Evolutionary conservation across 2,888 invertebrate species (phyloP).

Genomic region (Synanthedon vespiformis): DNA sequence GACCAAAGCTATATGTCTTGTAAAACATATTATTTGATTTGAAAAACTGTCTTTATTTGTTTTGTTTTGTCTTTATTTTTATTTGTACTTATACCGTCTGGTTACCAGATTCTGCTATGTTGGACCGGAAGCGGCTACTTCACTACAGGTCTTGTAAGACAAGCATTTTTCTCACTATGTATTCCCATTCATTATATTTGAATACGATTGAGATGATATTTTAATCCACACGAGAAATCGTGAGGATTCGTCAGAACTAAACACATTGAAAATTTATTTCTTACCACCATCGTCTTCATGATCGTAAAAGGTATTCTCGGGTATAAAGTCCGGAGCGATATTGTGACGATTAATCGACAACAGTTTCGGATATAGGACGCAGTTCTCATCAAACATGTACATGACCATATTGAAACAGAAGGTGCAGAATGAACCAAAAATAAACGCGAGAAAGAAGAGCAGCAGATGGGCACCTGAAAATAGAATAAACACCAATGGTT

Average conservation of each 20-base stretch:
- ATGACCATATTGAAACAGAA: constrained; percentile 61
- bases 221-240: no score
- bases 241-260: not conserved
- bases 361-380: constrained; percentile 53
- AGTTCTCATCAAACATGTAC: constrained; percentile 59
- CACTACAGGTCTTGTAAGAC: no score
- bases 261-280: not conserved
- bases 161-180: no score
- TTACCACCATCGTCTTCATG: not conserved
- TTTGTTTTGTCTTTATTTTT: no score
- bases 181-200: no score
- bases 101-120: no score
- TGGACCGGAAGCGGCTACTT: no score
- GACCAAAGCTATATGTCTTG: no score
- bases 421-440: constrained; percentile 59
- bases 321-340: constrained; percentile 40
- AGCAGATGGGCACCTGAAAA: constrained; percentile 46
- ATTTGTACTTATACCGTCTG: no score
- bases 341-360: constrained; percentile 29
- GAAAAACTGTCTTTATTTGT: no score
- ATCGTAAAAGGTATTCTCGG: constrained; percentile 7
- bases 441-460: constrained; percentile 53
- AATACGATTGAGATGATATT: no score
- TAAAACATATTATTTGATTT: no score
- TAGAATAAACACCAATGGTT: not conserved